Percentiles rank a stretch among this genome's conserved stretches.
phyloP scores from a whole-genome alignment of 37 sponge, comb jelly and placozoan genomes.

The Beroe ovata region DNA sequence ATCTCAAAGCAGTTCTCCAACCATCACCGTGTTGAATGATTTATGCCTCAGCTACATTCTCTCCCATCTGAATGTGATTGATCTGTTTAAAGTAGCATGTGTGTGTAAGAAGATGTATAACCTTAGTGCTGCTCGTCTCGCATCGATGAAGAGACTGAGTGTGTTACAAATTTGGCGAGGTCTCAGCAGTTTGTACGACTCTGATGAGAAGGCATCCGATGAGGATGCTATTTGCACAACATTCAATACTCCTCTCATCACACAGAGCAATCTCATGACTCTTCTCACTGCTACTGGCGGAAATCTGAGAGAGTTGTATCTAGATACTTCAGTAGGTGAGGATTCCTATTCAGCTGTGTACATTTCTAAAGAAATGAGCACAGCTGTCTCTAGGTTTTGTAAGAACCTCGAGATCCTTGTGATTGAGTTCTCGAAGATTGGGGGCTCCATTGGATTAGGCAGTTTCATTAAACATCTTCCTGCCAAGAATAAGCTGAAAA shows the following conservation, averaged over 20 bases:
- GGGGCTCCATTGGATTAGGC: neutral
- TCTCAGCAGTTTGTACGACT: too few species aligned
- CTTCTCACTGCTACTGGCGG: neutral
- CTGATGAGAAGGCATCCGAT: too few species aligned
- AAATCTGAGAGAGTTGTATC: neutral
- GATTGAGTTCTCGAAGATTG: neutral
- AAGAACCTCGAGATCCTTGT: neutral
- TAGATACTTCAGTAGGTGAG: neutral
- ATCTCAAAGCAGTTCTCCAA: neutral
- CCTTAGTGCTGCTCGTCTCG: neutral
- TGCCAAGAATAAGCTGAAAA: conserved; percentile 41
- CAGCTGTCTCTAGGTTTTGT: neutral
- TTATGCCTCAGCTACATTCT: neutral
- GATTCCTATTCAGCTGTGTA: neutral
- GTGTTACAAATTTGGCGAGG: neutral
- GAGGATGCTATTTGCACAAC: too few species aligned
- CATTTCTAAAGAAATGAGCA: conserved; percentile 3
- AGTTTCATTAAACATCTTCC: conserved; percentile 6
- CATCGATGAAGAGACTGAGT: neutral
- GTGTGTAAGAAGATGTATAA: conserved; percentile 2
- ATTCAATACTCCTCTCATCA: neutral
- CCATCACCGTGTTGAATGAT: neutral
- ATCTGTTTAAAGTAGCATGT: neutral
- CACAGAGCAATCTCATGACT: neutral
- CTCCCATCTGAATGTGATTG: neutral